Conservation (phyloP, 2,797 vertebrate genomes). For the Percopsis omiscomaycus region DNA sequence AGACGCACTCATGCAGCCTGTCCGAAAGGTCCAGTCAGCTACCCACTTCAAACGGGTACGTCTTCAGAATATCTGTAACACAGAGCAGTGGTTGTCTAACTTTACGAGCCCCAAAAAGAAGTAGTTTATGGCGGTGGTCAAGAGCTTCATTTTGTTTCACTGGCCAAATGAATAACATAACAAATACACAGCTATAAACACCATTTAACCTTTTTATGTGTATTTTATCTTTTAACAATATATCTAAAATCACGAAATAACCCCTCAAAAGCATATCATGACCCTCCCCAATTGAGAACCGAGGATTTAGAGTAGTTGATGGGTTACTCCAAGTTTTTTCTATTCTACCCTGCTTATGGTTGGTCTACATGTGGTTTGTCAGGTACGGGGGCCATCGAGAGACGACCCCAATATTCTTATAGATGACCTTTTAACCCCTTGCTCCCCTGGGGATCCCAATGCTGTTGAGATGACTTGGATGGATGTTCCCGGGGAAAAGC, state of each 20-base stretch:
- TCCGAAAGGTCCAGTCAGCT: constrained; percentile 95
- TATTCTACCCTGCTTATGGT: not conserved
- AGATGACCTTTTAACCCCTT: constrained; percentile 91
- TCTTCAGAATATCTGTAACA: not conserved
- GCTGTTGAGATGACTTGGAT: constrained; percentile 96
- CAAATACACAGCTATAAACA: too few species aligned
- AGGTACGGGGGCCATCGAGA: constrained; percentile 87
- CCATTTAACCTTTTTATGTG: too few species aligned
- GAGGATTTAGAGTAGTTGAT: not conserved
- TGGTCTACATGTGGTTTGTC: constrained; percentile 2
- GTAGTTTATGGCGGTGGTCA: too few species aligned
- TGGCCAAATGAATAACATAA: too few species aligned
- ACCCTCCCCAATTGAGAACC: not conserved
- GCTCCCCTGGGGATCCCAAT: constrained; percentile 90
- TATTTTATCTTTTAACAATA: too few species aligned
- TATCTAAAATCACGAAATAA: too few species aligned
- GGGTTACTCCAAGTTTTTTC: constrained; percentile 2
- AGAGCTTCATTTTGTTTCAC: too few species aligned
- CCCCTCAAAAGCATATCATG: not conserved
- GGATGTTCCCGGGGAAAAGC: constrained; percentile 92
- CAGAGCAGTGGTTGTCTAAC: too few species aligned
- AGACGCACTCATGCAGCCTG: constrained; percentile 98
- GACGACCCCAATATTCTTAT: constrained; percentile 77
- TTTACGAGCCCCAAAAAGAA: too few species aligned
- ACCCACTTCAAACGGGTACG: constrained; percentile 95